Percentiles rank a stretch among this genome's conserved stretches.
Conservation (phyloP, 2,797 vertebrate genomes). For the Pterois miles region DNA sequence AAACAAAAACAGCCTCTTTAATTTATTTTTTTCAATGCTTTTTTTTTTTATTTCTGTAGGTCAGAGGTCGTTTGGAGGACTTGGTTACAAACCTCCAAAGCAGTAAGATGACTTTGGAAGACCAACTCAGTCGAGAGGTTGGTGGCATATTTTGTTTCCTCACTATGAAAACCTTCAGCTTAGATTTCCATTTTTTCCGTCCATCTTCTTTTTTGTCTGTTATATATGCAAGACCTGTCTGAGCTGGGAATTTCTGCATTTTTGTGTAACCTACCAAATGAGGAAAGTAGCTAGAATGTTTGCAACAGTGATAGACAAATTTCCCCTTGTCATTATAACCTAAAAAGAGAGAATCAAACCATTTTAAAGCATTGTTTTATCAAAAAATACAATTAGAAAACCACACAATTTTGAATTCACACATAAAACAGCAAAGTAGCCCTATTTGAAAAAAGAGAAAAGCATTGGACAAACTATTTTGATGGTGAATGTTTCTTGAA, state of each 20-base stretch:
- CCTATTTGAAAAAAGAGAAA: not conserved
- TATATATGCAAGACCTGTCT: not conserved
- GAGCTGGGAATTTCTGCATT: not conserved
- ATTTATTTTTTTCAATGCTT: not conserved
- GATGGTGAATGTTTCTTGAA: not conserved
- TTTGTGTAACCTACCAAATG: not conserved
- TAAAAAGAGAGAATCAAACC: too few species aligned
- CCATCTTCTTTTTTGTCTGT: not conserved
- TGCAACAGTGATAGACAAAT: not conserved
- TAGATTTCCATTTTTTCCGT: not conserved
- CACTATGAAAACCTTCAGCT: not conserved
- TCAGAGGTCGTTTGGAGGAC: constrained; percentile 87
- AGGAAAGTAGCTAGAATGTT: not conserved
- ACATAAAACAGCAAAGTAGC: not conserved
- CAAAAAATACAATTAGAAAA: not conserved
- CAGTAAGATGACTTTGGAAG: constrained; percentile 88
- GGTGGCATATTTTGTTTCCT: constrained; percentile 40
- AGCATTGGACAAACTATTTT: not conserved
- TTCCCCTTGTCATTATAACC: not conserved
- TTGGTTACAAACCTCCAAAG: constrained; percentile 87
- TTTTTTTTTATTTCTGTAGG: constrained; percentile 73
- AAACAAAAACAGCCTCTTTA: not conserved
- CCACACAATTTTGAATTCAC: not conserved
- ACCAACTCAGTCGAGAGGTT: constrained; percentile 89
- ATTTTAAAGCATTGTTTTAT: not conserved